A percentile compares a stretch with the other conserved stretches of the same genome.
Conservation (phyloP, 2,888 invertebrate genomes). For the Cancer borealis region DNA sequence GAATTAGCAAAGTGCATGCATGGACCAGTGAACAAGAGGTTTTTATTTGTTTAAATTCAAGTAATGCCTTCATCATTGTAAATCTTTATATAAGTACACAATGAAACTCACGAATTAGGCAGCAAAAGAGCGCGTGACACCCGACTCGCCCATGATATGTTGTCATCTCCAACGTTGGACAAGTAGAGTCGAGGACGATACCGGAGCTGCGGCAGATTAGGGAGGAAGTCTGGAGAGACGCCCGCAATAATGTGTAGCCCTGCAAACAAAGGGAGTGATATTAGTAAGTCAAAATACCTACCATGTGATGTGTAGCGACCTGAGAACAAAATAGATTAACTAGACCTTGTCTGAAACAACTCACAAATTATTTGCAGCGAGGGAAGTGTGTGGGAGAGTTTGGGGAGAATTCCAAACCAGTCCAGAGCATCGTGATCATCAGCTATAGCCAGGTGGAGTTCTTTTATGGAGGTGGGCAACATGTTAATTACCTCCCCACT, state of each 20-base stretch:
- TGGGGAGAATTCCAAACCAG: background rate
- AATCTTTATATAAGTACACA: background rate
- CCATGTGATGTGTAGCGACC: background rate
- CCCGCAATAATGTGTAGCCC: constrained; percentile 50
- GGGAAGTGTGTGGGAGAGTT: background rate
- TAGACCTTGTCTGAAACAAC: background rate
- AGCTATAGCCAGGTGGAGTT: constrained; percentile 30
- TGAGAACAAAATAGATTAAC: background rate
- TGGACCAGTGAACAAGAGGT: background rate
- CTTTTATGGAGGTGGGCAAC: constrained; percentile 13
- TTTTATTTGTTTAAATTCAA: background rate
- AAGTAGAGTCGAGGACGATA: constrained; percentile 56
- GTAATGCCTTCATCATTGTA: background rate
- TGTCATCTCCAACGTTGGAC: constrained; percentile 49
- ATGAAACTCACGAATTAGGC: constrained; percentile 16
- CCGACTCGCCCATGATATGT: constrained; percentile 45
- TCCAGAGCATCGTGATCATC: constrained; percentile 41
- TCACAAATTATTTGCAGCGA: constrained; percentile 15
- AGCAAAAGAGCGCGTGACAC: constrained; percentile 46
- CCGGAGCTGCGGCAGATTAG: constrained; percentile 6
- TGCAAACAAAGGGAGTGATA: background rate
- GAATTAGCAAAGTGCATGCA: background rate
- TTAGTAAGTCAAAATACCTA: background rate
- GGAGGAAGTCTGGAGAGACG: constrained; percentile 27
- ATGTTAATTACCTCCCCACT: background rate